These are phyloP conservation scores for Diadumene lineata DNA, from an alignment of 92 coral and sea anemone genomes.

Conservation along the genomic window DNA sequence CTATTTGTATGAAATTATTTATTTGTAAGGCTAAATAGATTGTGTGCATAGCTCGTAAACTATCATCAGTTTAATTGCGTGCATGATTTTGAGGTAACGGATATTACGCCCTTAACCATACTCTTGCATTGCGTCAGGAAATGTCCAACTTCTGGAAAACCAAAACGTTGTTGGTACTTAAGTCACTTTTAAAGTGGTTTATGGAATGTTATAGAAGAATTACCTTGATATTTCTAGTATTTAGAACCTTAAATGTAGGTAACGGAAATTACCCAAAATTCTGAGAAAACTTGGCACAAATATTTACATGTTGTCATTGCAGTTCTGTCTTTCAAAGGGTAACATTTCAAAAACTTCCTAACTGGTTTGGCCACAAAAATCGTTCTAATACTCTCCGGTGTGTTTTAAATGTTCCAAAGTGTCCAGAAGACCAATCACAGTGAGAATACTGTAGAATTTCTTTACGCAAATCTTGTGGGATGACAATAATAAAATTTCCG, in stretches of 20 bases:
- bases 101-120: no score
- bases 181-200: neutral
- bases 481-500: no score
- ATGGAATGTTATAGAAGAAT: neutral
- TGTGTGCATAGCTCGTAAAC: neutral
- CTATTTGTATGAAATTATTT: neutral
- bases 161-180: neutral
- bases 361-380: no score
- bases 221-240: neutral
- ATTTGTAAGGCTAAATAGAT: conserved; percentile 7
- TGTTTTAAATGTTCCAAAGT: no score
- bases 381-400: no score
- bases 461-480: no score
- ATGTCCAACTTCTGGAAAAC: neutral
- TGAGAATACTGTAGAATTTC: no score
- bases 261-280: conserved; percentile 9
- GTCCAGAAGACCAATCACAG: no score
- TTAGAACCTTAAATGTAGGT: neutral
- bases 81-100: conserved; percentile 9
- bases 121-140: neutral
- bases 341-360: no score
- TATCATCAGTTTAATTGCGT: neutral
- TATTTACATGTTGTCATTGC: neutral
- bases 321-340: no score
- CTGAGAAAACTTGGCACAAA: conserved; percentile 4